phyloP scores from a whole-genome alignment of 1,140 invertebrate species.

The Antheraea mylitta region DNA sequence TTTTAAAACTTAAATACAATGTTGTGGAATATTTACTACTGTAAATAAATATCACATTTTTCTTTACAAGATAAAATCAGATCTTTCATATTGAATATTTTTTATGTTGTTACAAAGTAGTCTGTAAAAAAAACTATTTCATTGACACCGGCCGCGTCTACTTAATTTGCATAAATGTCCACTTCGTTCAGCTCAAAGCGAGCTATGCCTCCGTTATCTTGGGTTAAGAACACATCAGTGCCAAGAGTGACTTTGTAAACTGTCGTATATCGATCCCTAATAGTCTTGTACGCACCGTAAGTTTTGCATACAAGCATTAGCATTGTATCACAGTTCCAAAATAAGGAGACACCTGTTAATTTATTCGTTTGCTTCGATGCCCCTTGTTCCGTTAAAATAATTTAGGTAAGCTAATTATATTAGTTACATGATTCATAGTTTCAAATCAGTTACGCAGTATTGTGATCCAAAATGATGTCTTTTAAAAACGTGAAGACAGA shows the following conservation, averaged over 20 bases:
- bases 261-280: neutral
- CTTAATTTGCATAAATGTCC: conserved; percentile 6
- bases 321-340: neutral
- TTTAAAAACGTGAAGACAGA: neutral
- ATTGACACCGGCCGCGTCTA: neutral
- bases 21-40: too few relatives aligned
- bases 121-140: neutral
- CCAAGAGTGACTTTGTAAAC: neutral
- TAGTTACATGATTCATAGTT: too few relatives aligned
- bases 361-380: neutral
- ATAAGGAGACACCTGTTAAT: neutral
- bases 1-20: too few relatives aligned
- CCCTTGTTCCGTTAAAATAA: too few relatives aligned
- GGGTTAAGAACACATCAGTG: conserved; percentile 6
- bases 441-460: too few relatives aligned
- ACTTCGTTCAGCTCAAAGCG: neutral
- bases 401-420: too few relatives aligned
- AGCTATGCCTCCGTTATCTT: conserved; percentile 1
- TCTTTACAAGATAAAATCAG: too few relatives aligned
- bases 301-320: neutral
- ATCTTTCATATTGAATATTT: neutral
- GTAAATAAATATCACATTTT: too few relatives aligned
- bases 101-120: neutral
- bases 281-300: neutral
- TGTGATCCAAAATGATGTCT: too few relatives aligned